A percentile compares a stretch with the other conserved stretches of the same genome.
These are phyloP conservation scores for Cloeon dipterum DNA, from an alignment of 2,888 invertebrate species.

Conservation along the genomic window DNA sequence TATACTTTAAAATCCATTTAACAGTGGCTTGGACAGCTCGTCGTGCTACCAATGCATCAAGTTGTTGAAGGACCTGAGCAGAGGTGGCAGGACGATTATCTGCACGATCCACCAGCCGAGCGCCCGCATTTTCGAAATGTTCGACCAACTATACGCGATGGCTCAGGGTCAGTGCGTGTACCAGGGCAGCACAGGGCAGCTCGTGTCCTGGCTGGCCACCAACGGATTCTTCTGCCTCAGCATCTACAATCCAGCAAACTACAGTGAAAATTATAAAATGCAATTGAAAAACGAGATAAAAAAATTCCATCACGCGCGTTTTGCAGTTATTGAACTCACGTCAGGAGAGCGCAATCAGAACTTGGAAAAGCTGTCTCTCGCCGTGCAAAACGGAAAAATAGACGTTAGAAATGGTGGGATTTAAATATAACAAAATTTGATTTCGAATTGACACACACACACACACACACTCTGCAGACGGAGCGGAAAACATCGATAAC, in stretches of 20 bases:
- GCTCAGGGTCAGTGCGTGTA: slow-evolving; percentile 91
- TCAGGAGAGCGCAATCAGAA: slow-evolving; percentile 7
- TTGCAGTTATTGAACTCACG: neutral
- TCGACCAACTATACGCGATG: slow-evolving; percentile 81
- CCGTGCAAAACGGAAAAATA: neutral
- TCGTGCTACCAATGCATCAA: slow-evolving; percentile 85
- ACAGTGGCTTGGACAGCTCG: slow-evolving; percentile 73
- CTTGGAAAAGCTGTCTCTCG: neutral
- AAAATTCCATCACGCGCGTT: neutral
- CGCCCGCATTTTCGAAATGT: slow-evolving; percentile 91
- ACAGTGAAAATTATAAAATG: slow-evolving; percentile 25
- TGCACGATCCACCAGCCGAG: slow-evolving; percentile 94
- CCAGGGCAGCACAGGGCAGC: slow-evolving; percentile 63
- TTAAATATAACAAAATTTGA: neutral
- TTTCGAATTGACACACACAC: neutral
- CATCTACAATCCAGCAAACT: slow-evolving; percentile 93
- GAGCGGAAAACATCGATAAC: neutral
- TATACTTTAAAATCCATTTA: slow-evolving; percentile 7
- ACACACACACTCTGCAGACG: neutral
- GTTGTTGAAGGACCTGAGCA: slow-evolving; percentile 64
- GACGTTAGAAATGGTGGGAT: neutral
- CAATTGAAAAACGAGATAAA: neutral
- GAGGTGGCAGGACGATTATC: slow-evolving; percentile 80
- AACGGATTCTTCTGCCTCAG: slow-evolving; percentile 76
- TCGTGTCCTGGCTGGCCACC: slow-evolving; percentile 61